Evolutionary conservation across 1,140 invertebrate genomes (phyloP).

Genomic region (Macrotrachela quadricornifera): DNA sequence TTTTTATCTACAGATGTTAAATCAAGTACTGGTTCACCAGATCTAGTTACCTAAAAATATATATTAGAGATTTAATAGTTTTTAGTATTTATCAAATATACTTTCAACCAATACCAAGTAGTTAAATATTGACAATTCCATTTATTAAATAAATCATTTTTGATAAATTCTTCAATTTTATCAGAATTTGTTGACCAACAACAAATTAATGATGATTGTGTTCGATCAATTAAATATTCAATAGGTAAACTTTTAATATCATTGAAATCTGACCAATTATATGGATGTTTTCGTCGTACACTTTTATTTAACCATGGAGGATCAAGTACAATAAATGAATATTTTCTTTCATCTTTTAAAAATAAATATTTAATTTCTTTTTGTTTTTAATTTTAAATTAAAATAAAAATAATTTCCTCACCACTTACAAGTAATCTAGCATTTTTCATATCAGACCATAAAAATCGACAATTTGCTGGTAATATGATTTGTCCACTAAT

Average conservation of each 20-base stretch:
- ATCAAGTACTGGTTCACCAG: constrained; percentile 43
- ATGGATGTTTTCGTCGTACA: constrained; percentile 53
- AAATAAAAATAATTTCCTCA: not conserved
- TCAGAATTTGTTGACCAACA: constrained; percentile 63
- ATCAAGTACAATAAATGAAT: constrained; percentile 62
- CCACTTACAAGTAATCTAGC: too few species aligned
- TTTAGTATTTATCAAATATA: constrained; percentile 21
- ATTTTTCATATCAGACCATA: too few species aligned
- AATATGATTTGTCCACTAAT: too few species aligned
- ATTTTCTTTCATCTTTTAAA: constrained; percentile 25
- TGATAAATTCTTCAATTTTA: constrained; percentile 44
- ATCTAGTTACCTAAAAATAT: constrained; percentile 40
- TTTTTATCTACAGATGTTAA: constrained; percentile 53
- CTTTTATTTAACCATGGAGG: constrained; percentile 85
- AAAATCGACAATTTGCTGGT: too few species aligned
- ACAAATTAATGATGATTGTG: constrained; percentile 37
- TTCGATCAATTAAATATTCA: constrained; percentile 13
- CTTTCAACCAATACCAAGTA: constrained; percentile 71
- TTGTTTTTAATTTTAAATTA: too few species aligned
- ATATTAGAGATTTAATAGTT: not conserved
- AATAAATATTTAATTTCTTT: not conserved
- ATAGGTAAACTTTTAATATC: constrained; percentile 4
- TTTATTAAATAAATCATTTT: constrained; percentile 44
- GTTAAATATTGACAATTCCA: constrained; percentile 50
- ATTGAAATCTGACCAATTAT: constrained; percentile 11